Evolutionary conservation across 2,113 vertebrate genomes (phyloP), one percentile per base, ranked within the genome.

Genomic region (Manacus vitellinus): DNA sequence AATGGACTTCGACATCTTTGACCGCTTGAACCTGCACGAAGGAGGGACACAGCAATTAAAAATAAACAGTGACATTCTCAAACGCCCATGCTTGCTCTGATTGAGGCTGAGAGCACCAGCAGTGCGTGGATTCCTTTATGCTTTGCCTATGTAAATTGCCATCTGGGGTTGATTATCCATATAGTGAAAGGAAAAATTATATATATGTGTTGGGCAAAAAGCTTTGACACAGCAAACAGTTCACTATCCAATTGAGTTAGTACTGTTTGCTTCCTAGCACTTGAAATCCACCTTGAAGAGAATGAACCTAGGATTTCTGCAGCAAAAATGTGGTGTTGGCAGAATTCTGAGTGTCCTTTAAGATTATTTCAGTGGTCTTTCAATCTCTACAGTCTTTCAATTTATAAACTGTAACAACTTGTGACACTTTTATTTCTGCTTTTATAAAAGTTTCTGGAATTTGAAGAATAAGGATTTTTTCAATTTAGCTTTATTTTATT

Each of bases 151-250:
- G 92, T 97, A 95, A 86, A 46, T 97, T 96, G 91, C 96, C 97
- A 98, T 98, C 98, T 98, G 98, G 97, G 97, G 80, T 94, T 97
- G 85, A 98, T 98, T 98, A 98, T 96, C 89, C 75, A 72, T 96
- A 95, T 61, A 90, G 79, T 22, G 4, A 94, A 93, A 91, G 79
- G 94, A 95, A 96, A 96, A 96, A 89, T 93, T 95, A 71, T 78
- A 95, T 93, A 17, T 95, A 56, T 89, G 56, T 83, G 80, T 96
- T 97, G 94, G 94, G 94, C 91, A 94, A 84, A 96, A 97, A 94
- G 41, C 65, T 97, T 96, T 97, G 96, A 97, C 91, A 63, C 92
- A 93, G 95, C 95, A 94, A 97, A 95, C 89, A 80, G 72, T 84
- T 92, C 85, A 73, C 85, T 91, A 82, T 88, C 92, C 77, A 58